Evolutionary conservation across 2,113 vertebrate species (phyloP), one percentile per base, ranked within the genome.

Genomic region (Microtus ochrogaster): DNA sequence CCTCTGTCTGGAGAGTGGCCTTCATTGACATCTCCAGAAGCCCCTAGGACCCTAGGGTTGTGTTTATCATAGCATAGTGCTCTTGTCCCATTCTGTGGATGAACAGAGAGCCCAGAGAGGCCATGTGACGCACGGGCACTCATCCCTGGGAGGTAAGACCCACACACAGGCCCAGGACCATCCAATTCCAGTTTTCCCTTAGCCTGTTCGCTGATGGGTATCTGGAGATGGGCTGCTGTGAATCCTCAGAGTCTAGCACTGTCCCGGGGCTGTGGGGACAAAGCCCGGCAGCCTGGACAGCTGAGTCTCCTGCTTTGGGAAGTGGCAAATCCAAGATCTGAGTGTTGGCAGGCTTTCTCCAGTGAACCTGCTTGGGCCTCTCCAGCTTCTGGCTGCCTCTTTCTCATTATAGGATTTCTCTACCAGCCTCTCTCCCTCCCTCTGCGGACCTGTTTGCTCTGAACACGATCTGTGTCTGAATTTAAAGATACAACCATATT

Each of bases 391-490:
- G 36, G 17, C 0, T 16, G 11, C 41, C 26, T 19, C 52, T 1
- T 0, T 0, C 41, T 52, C 47, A 1, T 26, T 26, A 17, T n/a
- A 47, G 58, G 19, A 0, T 11, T 44, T 6, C 14, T 7, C 1
- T 58, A 0, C 12, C 39, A 55, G 13, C 68, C 83, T 52, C 73
- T 65, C 49, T 81, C 55, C 41, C 49, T 81, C 55, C 41, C 0
- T 85, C 55, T 63, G 65, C 26, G 6, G 7, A 4, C 7, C 0
- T 5, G 16, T 52, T 16, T 28, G 36, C 52, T 30, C 13, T 2
- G 47, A 5, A 24, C 16, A 13, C 5, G 14, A 33, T 90, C 22
- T 68, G 44, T 70, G 22, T 22, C n/a, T 22, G 0, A 28, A 30
- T 76, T 58, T 26, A 83, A 76, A 55, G 90, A 93, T 39, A 61